Percentiles rank a stretch among this genome's conserved stretches.
phyloP scores from a whole-genome alignment of 92 coral and sea anemone genomes.

The Actinernus sp. region DNA sequence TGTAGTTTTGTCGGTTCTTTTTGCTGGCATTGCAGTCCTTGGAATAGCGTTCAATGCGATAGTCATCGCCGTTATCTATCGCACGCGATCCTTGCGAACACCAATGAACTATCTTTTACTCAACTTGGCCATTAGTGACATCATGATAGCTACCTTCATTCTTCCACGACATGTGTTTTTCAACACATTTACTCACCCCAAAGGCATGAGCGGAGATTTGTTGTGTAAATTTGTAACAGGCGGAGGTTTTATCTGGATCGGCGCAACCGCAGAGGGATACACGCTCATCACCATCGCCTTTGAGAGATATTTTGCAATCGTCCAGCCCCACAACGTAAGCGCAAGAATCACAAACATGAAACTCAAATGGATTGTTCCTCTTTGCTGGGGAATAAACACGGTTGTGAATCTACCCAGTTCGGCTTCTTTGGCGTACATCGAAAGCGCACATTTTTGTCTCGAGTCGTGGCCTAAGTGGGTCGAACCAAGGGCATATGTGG shows the following conservation, averaged over 20 bases:
- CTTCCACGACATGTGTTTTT: conserved; percentile 74
- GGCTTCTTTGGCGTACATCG: conserved; percentile 54
- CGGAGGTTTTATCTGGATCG: conserved; percentile 78
- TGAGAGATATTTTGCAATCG: conserved; percentile 65
- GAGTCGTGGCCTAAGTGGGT: conserved; percentile 68
- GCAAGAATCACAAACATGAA: conserved; percentile 27
- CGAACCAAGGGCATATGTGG: conserved; percentile 59
- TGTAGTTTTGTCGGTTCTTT: conserved; percentile 20
- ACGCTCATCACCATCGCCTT: conserved; percentile 73
- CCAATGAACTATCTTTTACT: conserved; percentile 72
- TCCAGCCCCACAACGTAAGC: conserved; percentile 23
- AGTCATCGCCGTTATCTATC: conserved; percentile 42
- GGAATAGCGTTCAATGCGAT: conserved; percentile 57
- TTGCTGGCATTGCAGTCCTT: conserved; percentile 28
- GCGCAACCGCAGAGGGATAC: conserved; percentile 69
- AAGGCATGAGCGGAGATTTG: conserved; percentile 37
- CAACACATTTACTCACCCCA: conserved; percentile 52
- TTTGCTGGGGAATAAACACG: conserved; percentile 62
- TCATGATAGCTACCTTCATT: conserved; percentile 51
- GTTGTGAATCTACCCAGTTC: conserved; percentile 61
- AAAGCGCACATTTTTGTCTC: conserved; percentile 35
- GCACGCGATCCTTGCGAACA: conserved; percentile 48
- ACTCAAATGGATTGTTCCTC: conserved; percentile 57
- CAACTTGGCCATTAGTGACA: conserved; percentile 68
- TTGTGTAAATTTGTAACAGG: conserved; percentile 78